A percentile compares a stretch with the other conserved stretches of the same genome.
Conservation (phyloP, 2,888 invertebrate genomes). For the Ornithoptera alexandrae region DNA sequence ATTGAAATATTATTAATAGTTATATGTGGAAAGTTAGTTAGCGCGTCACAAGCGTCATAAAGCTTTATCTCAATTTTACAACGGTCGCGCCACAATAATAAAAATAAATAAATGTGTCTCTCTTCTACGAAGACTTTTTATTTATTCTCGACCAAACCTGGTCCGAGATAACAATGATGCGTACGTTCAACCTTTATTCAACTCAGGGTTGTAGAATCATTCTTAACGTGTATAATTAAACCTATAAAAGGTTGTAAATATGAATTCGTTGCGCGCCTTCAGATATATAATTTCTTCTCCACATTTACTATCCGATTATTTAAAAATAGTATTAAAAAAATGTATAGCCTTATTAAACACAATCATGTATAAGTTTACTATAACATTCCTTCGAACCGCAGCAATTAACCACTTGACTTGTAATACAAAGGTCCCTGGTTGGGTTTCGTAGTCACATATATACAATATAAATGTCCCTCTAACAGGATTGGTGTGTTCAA, state of each 20-base stretch:
- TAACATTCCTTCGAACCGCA: too few relatives aligned
- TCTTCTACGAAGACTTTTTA: conserved; percentile 74
- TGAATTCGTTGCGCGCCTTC: not conserved
- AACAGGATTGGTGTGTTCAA: too few relatives aligned
- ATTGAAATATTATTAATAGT: conserved; percentile 17
- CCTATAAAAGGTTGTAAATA: conserved; percentile 4
- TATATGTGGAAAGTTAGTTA: conserved; percentile 57
- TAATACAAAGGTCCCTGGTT: too few relatives aligned
- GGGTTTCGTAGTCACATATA: too few relatives aligned
- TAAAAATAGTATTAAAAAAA: too few relatives aligned
- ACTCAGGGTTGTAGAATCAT: conserved; percentile 37
- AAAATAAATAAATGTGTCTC: conserved; percentile 71
- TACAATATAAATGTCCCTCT: too few relatives aligned
- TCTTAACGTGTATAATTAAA: conserved; percentile 1
- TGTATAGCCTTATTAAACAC: too few relatives aligned
- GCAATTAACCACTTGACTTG: too few relatives aligned
- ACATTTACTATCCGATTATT: too few relatives aligned
- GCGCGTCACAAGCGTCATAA: conserved; percentile 67
- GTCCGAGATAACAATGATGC: conserved; percentile 74
- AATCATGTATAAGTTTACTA: too few relatives aligned
- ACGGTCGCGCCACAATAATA: conserved; percentile 67
- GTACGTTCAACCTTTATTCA: conserved; percentile 60
- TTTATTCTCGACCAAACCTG: conserved; percentile 72
- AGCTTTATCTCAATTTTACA: conserved; percentile 66
- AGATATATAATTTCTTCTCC: not conserved